Evolutionary conservation across 2,888 invertebrate species (phyloP), one percentile per base, ranked within the genome.

Genomic region (Megastigmus dorsalis): DNA sequence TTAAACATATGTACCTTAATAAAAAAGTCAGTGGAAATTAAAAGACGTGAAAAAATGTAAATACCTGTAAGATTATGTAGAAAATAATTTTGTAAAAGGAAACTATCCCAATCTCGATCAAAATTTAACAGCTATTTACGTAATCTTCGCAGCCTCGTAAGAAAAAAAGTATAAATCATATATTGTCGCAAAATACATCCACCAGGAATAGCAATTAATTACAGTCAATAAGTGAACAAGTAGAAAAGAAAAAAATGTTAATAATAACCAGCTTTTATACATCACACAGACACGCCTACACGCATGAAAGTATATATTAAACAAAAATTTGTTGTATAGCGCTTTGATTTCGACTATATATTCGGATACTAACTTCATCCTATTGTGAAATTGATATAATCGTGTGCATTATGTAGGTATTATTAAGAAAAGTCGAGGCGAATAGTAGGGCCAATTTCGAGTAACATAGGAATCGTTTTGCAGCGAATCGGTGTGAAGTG

Each of bases 81-180:
- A 28, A 52, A 62, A 48, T 7, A n/a, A n/a, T 65, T 52, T 67
- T 67, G 20, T 67, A 67, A 67, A 57, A 57, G 3, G 26, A 38
- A 33, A 68, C 9, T 57, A 3, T 28, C 13, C 33, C n/a, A n/a
- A 36, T 26, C 26, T 23, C 9, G 20, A 38, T 50, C 23, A 20
- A 5, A 23, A 33, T 0, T 3, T n/a, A 20, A 20, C 50, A 38
- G 52, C 9, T 45, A 30, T 43, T 66, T 55, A 10, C 43, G 55
- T 55, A 55, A 38, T 55, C 55, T 66, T 18, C 54, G 23, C 28
- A 26, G n/a, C n/a, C n/a, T 28, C 45, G 18, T 15, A 41, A 38
- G 15, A 18, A 28, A 43, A 20, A 41, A 28, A 13, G 5, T 13
- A 10, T 30, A n/a, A 20, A 13, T 43, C 0, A 33, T 13, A 9